A percentile compares a stretch with the other conserved stretches of the same genome.
phyloP scores from a whole-genome alignment of 1,140 invertebrate genomes.

The Arctopsyche grandis region DNA sequence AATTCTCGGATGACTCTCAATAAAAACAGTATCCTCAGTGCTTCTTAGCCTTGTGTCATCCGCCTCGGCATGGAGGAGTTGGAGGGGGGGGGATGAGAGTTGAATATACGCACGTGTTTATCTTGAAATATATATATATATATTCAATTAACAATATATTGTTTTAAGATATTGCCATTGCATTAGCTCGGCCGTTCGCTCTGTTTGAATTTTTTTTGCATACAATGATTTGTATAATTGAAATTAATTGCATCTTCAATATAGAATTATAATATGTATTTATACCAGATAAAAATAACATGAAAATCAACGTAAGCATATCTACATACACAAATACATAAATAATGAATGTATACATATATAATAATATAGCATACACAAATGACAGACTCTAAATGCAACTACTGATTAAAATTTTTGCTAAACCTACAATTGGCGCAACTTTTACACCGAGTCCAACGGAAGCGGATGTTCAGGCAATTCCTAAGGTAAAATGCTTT shows the following conservation, averaged over 20 bases:
- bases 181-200: constrained; percentile 20
- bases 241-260: constrained; percentile 8
- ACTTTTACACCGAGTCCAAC: constrained; percentile 36
- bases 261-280: constrained; percentile 1
- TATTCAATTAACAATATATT: constrained; percentile 1
- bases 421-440: constrained; percentile 35
- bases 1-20: constrained; percentile 39
- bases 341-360: constrained; percentile 13
- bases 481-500: constrained; percentile 32
- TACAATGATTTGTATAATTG: constrained; percentile 19
- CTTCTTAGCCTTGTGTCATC: constrained; percentile 36
- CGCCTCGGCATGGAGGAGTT: constrained; percentile 5
- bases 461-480: constrained; percentile 41
- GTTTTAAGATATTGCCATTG: constrained; percentile 11
- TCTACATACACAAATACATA: constrained; percentile 24
- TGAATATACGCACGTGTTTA: not conserved
- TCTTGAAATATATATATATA: not conserved
- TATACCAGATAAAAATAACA: constrained; percentile 16
- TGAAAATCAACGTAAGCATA: constrained; percentile 17
- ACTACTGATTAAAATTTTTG: constrained; percentile 42
- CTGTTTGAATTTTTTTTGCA: constrained; percentile 5
- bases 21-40: constrained; percentile 41
- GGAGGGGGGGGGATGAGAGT: not conserved
- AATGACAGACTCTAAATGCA: constrained; percentile 42
- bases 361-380: constrained; percentile 22